Conservation (phyloP, 2,113 vertebrate genomes). For the Tachysurus vachellii region DNA sequence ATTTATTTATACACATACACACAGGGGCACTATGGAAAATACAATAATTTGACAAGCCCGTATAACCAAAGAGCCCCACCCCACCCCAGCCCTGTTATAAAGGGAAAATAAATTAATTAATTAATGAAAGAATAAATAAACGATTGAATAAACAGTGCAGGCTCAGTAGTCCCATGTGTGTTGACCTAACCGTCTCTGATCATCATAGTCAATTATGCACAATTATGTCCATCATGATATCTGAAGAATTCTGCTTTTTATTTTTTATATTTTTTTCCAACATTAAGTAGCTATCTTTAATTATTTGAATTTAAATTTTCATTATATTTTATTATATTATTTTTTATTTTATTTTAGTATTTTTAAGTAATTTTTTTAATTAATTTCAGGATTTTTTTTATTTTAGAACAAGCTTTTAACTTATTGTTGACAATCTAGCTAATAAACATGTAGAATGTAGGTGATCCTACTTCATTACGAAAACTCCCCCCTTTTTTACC, state of each 20-base stretch:
- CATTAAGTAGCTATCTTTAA: not conserved
- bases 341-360: too few relatives aligned
- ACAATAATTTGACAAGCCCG: constrained; percentile 1
- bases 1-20: not conserved
- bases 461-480: not conserved
- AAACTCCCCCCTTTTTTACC: not conserved
- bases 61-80: constrained; percentile 7
- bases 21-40: constrained; percentile 3
- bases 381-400: not conserved
- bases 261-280: too few relatives aligned
- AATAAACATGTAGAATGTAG: not conserved
- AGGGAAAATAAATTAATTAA: not conserved
- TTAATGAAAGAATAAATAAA: not conserved
- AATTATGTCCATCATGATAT: not conserved
- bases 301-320: too few relatives aligned
- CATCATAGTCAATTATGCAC: too few relatives aligned
- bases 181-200: not conserved
- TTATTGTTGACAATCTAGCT: not conserved
- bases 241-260: not conserved
- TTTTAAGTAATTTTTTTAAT: too few relatives aligned
- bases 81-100: not conserved
- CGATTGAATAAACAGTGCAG: not conserved
- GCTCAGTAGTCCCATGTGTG: not conserved
- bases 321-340: too few relatives aligned
- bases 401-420: not conserved